Evolutionary conservation across 2,113 vertebrate species (phyloP), one percentile per base, ranked within the genome.

Genomic region (Melanocharis versteri): DNA sequence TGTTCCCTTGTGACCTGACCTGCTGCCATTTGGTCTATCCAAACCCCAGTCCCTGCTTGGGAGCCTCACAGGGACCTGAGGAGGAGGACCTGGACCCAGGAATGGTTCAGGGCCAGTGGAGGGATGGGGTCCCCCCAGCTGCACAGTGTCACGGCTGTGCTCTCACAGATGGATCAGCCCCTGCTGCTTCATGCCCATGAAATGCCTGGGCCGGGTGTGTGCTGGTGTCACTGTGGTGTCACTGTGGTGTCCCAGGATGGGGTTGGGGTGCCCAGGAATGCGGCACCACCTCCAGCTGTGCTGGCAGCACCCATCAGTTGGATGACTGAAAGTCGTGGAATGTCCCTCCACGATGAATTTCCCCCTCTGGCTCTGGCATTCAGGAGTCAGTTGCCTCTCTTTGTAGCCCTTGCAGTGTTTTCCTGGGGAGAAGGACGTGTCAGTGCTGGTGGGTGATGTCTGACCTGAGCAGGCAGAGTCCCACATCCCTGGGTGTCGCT

Each of bases 401-500:
- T 26, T 50, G 42, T 14, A 60, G 60, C 47, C 30, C 37, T 30
- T 15, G 31, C 1, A 2, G 51, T 27, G 45, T 66, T 92, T 64
- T 13, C 40, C 28, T 66, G 47, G 45, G 28, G 11, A 58, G 30
- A 51, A 26, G 48, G 57, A 45, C 0, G 0, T 37, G 54, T 14
- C 48, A 35, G 11, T 33, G 42, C 26, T 78, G 50, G 5, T 44
- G 62, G 33, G 27, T 30, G 17, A 30, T 1, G 2, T 31, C 33
- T 54, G 72, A 44, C 30, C n/a, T 4, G 1, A 9, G 3, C 12
- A 30, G 37, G 35, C 12, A 37, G 35, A n/a, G 60, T 40, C 20
- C 2, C 2, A 2, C 1, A 1, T 28, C 4, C 33, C 58, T 0
- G 3, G 17, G 11, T 12, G 11, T 48, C 8, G 3, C 42, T 50